phyloP scores from a whole-genome alignment of 2,888 invertebrate species.

The Harmothoe impar region DNA sequence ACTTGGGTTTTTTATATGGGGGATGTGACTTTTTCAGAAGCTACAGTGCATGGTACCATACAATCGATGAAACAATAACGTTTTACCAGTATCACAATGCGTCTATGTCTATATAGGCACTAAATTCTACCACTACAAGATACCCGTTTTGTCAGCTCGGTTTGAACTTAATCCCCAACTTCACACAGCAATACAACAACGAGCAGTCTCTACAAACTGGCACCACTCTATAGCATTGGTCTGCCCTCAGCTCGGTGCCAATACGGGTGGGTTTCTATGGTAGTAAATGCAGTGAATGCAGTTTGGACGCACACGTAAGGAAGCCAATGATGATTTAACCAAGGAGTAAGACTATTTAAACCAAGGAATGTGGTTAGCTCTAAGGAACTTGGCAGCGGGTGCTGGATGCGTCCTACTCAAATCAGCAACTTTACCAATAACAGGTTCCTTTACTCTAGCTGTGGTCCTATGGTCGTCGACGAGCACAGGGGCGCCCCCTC shows the following conservation, averaged over 20 bases:
- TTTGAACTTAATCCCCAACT: background rate
- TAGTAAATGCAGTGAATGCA: conserved; percentile 16
- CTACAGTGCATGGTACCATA: no score
- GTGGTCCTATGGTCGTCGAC: no score
- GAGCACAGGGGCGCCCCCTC: no score
- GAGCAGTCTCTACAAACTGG: background rate
- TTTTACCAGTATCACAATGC: no score
- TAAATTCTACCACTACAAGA: no score
- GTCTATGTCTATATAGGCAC: no score
- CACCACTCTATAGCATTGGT: background rate
- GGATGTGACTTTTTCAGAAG: no score
- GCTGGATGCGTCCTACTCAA: conserved; percentile 8
- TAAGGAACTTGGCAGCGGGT: background rate
- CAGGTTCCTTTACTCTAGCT: no score
- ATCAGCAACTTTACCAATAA: background rate
- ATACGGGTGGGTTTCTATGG: conserved; percentile 12
- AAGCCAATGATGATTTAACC: background rate
- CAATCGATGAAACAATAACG: no score
- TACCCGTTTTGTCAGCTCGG: no score
- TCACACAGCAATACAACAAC: conserved; percentile 31
- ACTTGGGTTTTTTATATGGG: no score
- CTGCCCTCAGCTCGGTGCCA: background rate
- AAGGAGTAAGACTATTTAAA: background rate
- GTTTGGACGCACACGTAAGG: background rate
- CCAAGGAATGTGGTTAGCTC: background rate